These are phyloP conservation scores for Polydrusus pterygomalis DNA, from an alignment of 2,888 invertebrate species.

Conservation along the genomic window DNA sequence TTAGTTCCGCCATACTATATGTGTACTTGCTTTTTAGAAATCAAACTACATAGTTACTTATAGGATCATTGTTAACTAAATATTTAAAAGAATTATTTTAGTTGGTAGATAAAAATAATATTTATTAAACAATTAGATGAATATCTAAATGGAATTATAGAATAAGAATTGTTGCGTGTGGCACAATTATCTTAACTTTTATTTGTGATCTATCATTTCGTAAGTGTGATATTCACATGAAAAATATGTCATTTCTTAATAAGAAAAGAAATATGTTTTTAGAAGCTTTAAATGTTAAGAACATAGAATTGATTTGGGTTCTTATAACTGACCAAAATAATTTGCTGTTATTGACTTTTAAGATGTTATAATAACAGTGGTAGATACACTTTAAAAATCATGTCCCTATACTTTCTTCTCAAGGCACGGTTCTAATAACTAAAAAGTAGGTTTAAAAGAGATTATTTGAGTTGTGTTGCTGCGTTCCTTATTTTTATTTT, in stretches of 20 bases:
- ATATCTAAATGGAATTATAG: conserved; percentile 64
- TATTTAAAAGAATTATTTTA: conserved; percentile 68
- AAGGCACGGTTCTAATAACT: conserved; percentile 29
- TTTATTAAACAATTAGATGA: conserved; percentile 64
- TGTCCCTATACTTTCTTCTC: conserved; percentile 17
- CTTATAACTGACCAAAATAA: conserved; percentile 27
- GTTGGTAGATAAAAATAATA: conserved; percentile 67
- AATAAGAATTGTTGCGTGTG: conserved; percentile 68
- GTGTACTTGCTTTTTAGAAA: conserved; percentile 71
- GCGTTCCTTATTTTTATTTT: background rate
- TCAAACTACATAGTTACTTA: conserved; percentile 69
- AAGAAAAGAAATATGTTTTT: conserved; percentile 27
- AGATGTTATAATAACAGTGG: background rate
- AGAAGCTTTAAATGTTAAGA: conserved; percentile 43
- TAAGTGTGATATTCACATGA: conserved; percentile 60
- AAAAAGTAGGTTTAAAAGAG: conserved; percentile 16
- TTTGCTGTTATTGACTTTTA: conserved; percentile 29
- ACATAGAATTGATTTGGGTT: conserved; percentile 30
- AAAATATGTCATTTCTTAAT: conserved; percentile 43
- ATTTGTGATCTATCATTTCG: conserved; percentile 46
- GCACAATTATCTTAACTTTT: conserved; percentile 64
- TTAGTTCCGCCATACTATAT: conserved; percentile 42
- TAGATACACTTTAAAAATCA: conserved; percentile 24
- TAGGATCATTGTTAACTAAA: conserved; percentile 72
- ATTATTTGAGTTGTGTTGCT: background rate